Base-by-base conservation (phyloP, 2,113 vertebrate genomes). In the Coregonus clupeaformis region DNA sequence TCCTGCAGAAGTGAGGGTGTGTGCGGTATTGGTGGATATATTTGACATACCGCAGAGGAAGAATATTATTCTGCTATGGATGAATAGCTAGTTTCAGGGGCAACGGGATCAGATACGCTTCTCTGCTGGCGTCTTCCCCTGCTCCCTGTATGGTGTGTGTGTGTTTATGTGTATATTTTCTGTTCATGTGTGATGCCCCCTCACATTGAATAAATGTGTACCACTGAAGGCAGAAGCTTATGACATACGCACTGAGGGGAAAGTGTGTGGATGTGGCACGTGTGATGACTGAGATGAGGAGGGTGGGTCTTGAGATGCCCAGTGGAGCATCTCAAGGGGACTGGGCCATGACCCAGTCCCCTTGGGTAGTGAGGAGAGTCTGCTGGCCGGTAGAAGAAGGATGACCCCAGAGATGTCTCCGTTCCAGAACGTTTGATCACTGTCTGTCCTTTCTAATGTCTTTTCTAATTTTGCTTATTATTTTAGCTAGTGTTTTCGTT, bases 1-100 rank as follows among this genome's bases (percentile, higher is more conserved):
- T 89, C 78, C 81, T 87, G 85, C 85, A 72, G 80, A 85, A 84
- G 82, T 80, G 80, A 86, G 80, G 88, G 80, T 16, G 25, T 18
- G 29, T 64, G 49, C 52, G 71, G 59, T 57, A 57, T 57, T 57
- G 69, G 69, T 49, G 45, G 22, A 49, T 52, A 52, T 69, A 71
- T 29, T 71, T 20, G 14, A 55, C 47, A 73, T 22, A 49, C 60
- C 62, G 27, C 71, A 65, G 24, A 76, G 71, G 80, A 79, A 64
- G 65, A 72, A 74, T 79, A 73, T 75, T 55, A 60, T 73, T 69
- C 32, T 76, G 72, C 77, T 75, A 76, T 83, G 86, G 83, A 78
- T 85, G 81, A 83, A 83, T 79, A 84, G 81, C 80, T 86, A 81
- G 69, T 18, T 77, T 71, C 45, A 64, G 79, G 85, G 84, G 87